These are phyloP conservation scores for Campylomormyrus numenius DNA, from an alignment of 2,113 vertebrate genomes.

Conservation along the genomic window DNA sequence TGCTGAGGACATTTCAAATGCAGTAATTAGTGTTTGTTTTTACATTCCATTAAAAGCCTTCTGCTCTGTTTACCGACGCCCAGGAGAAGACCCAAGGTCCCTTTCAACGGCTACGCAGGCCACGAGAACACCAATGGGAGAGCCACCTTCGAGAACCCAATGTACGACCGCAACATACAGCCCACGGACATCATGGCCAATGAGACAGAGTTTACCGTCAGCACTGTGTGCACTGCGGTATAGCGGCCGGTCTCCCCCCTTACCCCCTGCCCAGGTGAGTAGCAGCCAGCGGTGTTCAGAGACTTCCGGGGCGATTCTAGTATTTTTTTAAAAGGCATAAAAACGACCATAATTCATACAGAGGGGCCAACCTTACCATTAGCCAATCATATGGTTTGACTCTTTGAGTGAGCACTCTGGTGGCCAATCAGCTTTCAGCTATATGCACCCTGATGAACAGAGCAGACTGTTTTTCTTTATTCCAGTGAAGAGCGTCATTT, in stretches of 20 bases:
- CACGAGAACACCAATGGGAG: slow-evolving; percentile 93
- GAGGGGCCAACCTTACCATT: background rate
- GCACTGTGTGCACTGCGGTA: slow-evolving; percentile 98
- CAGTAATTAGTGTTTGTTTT: slow-evolving; percentile 13
- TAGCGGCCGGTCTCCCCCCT: slow-evolving; percentile 65
- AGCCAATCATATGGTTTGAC: background rate
- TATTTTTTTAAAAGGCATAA: background rate
- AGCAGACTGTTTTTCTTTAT: background rate
- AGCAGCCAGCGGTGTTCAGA: background rate
- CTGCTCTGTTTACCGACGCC: slow-evolving; percentile 16
- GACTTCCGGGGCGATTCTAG: background rate
- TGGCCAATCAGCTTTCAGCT: background rate
- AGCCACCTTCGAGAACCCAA: slow-evolving; percentile 93
- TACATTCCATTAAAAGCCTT: slow-evolving; percentile 12
- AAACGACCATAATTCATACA: background rate
- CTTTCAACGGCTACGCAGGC: slow-evolving; percentile 90
- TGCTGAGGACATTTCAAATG: background rate
- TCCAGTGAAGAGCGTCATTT: background rate
- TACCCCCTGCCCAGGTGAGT: slow-evolving; percentile 50
- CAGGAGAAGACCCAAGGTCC: slow-evolving; percentile 97
- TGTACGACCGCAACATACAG: slow-evolving; percentile 97
- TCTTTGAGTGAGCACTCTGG: background rate
- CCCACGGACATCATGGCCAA: slow-evolving; percentile 85
- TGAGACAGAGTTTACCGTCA: slow-evolving; percentile 94
- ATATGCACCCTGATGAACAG: background rate